Evolutionary conservation across 2,888 invertebrate species (phyloP), one percentile per base, ranked within the genome.

Genomic region (Euplagia quadripunctaria): DNA sequence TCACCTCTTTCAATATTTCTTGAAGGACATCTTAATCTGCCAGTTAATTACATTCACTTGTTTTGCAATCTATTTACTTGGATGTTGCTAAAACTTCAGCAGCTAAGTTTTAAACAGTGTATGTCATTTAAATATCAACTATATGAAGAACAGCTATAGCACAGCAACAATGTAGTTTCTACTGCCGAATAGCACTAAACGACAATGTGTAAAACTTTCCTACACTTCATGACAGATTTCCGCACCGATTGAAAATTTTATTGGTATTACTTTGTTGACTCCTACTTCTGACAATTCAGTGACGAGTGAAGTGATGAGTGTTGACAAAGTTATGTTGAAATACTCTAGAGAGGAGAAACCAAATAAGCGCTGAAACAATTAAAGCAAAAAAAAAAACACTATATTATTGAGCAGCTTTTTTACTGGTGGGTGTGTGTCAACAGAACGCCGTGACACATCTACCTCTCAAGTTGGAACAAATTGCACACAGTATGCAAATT

Each of bases 221-320:
- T 12, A 58, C 41, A 65, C 64, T 69, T 65, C 31, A 73, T 58
- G 72, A 65, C 65, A 69, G 55, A 65, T 73, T 68, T 69, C 49
- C 12, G 58, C 55, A 68, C 64, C 55, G 68, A 68, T 69, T 73
- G 68, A 69, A 65, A 17, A 17, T 73, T 69, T 73, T 69, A 73
- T 31, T 12, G 58, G 12, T 14, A 31, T 31, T 31, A 61, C 61
- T 31, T 61, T 31, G 61, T 61, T 4, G 31, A 46, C 43, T 31
- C 31, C 31, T 31, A 31, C 31, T 31, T 31, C 31, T 31, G 31
- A 31, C 31, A 31, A 31, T 31, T 31, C 2, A 31, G 31, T 31
- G 31, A 31, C 31, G 2, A 31, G 31, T 31, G 31, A 31, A 31
- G 31, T 31, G 31, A 31, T 2, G 31, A 31, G 31, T 31, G 31